Conservation (phyloP, 2,113 vertebrate genomes). For the Ailurus styani region DNA sequence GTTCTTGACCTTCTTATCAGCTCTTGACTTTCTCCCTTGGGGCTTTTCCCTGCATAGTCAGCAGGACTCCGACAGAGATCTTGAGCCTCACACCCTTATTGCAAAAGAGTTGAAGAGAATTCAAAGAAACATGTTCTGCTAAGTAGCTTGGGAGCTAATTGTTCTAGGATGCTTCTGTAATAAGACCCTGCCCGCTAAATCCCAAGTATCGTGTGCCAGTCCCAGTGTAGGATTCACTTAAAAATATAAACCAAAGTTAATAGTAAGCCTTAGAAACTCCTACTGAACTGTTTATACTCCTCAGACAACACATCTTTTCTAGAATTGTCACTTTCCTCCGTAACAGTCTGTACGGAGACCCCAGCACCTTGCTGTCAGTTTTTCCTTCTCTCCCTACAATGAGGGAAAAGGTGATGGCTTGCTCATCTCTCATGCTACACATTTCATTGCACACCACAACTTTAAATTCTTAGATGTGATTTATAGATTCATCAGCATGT, state of each 20-base stretch:
- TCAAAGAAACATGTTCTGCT: background rate
- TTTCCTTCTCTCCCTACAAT: background rate
- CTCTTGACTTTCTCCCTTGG: background rate
- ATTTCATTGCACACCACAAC: background rate
- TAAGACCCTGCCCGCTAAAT: background rate
- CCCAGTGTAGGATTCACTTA: background rate
- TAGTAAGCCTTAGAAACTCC: background rate
- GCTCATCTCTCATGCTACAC: background rate
- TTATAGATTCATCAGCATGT: background rate
- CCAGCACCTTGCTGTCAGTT: background rate
- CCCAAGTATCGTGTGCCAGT: background rate
- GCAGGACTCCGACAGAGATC: background rate
- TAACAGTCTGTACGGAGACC: background rate
- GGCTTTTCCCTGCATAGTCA: background rate
- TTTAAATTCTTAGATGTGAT: background rate
- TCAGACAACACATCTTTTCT: background rate
- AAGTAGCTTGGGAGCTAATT: conserved; percentile 11
- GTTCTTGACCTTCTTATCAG: conserved; percentile 31
- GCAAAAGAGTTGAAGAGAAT: conserved; percentile 17
- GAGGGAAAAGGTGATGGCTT: background rate
- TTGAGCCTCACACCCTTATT: background rate
- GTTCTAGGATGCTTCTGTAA: background rate
- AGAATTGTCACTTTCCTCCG: background rate
- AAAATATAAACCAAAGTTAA: background rate
- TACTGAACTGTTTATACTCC: background rate